A percentile compares a stretch with the other conserved stretches of the same genome.
Conservation (phyloP, 2,888 invertebrate genomes). For the Pemphredon lugubris region DNA sequence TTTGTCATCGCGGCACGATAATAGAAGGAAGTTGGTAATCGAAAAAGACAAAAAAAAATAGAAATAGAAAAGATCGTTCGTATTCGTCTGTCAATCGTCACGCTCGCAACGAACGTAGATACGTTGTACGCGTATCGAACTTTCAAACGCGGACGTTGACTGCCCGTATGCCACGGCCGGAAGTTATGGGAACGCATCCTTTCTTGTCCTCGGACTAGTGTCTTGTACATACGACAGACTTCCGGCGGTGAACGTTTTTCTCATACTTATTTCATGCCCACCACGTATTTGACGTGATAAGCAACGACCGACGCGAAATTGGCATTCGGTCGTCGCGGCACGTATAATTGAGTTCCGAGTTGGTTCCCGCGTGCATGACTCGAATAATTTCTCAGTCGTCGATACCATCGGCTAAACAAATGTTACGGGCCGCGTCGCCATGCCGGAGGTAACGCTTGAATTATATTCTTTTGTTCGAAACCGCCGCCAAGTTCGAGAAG, state of each 20-base stretch:
- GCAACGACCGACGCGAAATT: slow-evolving; percentile 70
- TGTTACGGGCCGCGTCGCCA: slow-evolving; percentile 28
- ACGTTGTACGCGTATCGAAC: no score
- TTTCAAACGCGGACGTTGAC: slow-evolving; percentile 3
- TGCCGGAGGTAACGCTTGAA: slow-evolving; percentile 29
- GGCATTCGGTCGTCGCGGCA: slow-evolving; percentile 76
- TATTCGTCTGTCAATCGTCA: no score
- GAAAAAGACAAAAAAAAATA: no score
- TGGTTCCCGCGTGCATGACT: slow-evolving; percentile 72
- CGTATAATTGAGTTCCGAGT: slow-evolving; percentile 79
- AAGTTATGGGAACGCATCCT: slow-evolving; percentile 16
- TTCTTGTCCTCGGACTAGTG: slow-evolving; percentile 13
- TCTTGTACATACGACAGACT: slow-evolving; percentile 28
- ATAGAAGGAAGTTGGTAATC: background rate
- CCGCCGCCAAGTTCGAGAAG: background rate
- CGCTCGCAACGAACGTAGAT: no score
- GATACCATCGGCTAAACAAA: slow-evolving; percentile 49
- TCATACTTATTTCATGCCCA: slow-evolving; percentile 73
- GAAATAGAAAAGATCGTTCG: no score
- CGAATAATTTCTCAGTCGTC: slow-evolving; percentile 72
- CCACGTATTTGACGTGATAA: slow-evolving; percentile 70
- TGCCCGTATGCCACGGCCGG: background rate
- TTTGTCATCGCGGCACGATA: background rate
- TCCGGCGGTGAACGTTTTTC: slow-evolving; percentile 45
- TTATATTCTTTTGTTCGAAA: slow-evolving; percentile 35